Evolutionary conservation across 2,888 invertebrate species (phyloP), one percentile per base, ranked within the genome.

Genomic region (Camponotus fellah): DNA sequence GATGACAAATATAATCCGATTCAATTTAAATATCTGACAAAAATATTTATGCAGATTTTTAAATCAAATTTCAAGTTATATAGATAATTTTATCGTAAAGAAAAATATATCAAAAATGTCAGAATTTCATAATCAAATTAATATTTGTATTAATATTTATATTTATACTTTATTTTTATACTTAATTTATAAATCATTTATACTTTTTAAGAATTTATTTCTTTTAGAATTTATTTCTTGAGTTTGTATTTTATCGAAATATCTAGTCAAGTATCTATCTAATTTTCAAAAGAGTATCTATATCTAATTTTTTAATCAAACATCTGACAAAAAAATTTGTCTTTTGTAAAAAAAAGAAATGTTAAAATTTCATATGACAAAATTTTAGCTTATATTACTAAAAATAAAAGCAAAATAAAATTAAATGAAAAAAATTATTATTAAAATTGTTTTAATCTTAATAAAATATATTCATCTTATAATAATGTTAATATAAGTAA

Each of bases 361-460:
- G 17, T n/a, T n/a, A n/a, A 69, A 26, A 66, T 49, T 69, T 3
- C 12, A n/a, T 26, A 26, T 26, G 26, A 26, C 2, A 26, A 26
- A 26, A 26, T 26, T 10, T 46, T 6, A 69, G 0, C 2, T 34
- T 5, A 17, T 5, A 34, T 46, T 46, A 6, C n/a, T 32, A 21
- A 49, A 69, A 69, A 32, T n/a, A 68, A 17, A 32, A 68, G 8
- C 8, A 49, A 69, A 69, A n/a, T 12, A 37, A 71, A 9, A 53
- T 34, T 32, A 60, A 60, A 60, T n/a, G 3, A n/a, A 32, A 68
- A 46, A 32, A 68, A 46, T 34, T 2, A 1, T 53, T 12, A 32
- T 4, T 46, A 69, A 21, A 34, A 49, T 49, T 71, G 3, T 9
- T 56, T 56, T 56, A 71, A 37, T 56, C 9, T 37, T 72, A 56